Evolutionary conservation across 64 coral and sea anemone genomes (phyloP).

Genomic region (Montipora capricornis): DNA sequence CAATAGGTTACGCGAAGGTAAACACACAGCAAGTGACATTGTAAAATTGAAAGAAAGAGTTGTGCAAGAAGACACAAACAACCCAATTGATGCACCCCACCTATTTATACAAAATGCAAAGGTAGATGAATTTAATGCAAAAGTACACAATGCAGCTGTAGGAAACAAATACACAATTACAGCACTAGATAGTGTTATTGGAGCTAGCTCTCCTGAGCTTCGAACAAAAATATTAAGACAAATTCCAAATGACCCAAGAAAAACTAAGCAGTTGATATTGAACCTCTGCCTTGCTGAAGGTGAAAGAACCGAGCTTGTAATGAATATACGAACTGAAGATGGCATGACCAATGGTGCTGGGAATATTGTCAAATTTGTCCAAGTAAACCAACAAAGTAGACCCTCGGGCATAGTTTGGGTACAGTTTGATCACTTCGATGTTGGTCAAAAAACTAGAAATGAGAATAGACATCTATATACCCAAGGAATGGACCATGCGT

Average conservation of each 20-base stretch:
- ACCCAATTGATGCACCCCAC: constrained; percentile 36
- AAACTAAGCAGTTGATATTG: constrained; percentile 62
- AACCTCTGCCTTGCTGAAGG: constrained; percentile 49
- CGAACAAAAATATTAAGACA: constrained; percentile 61
- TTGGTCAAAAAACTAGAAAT: constrained; percentile 35
- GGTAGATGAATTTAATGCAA: constrained; percentile 57
- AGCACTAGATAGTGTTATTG: constrained; percentile 72
- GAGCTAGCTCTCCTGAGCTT: constrained; percentile 53
- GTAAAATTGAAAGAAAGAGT: too few relatives aligned
- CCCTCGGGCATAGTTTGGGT: constrained; percentile 43
- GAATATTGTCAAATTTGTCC: constrained; percentile 36
- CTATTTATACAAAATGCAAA: constrained; percentile 58
- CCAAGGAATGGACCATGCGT: not conserved
- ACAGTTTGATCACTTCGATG: constrained; percentile 38
- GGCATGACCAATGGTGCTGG: constrained; percentile 64
- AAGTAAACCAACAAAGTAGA: not conserved
- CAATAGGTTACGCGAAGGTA: too few relatives aligned
- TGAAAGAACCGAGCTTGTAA: constrained; percentile 65
- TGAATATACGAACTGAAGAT: constrained; percentile 71
- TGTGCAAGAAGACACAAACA: too few relatives aligned
- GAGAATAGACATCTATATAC: constrained; percentile 73
- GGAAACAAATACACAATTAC: constrained; percentile 30
- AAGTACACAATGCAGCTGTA: constrained; percentile 23
- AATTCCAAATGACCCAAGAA: constrained; percentile 45
- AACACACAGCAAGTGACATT: too few relatives aligned